phyloP scores from a whole-genome alignment of 2,113 vertebrate genomes.

The Hyaena hyaena region DNA sequence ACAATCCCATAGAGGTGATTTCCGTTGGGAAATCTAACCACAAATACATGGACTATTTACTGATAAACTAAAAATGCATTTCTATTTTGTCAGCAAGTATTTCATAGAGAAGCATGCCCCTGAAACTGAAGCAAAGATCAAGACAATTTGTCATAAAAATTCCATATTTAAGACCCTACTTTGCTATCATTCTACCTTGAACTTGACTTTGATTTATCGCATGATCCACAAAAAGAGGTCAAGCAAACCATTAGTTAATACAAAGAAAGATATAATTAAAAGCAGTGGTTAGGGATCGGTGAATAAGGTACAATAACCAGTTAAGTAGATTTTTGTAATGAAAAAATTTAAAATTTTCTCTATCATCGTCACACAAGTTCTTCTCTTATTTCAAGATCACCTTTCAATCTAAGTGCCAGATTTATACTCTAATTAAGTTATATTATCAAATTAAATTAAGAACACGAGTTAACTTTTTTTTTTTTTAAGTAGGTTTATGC shows the following conservation, averaged over 20 bases:
- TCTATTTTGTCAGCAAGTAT: not conserved
- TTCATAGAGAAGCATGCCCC: not conserved
- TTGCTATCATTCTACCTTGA: not conserved
- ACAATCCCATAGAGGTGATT: not conserved
- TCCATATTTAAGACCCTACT: not conserved
- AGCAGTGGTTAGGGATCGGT: not conserved
- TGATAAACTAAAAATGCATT: conserved; percentile 37
- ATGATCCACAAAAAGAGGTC: not conserved
- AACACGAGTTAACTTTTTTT: not conserved
- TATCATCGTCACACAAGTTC: not conserved
- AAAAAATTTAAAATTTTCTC: not conserved
- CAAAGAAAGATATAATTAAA: conserved; percentile 6
- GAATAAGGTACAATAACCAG: not conserved
- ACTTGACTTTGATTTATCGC: not conserved
- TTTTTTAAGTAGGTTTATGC: too few relatives aligned
- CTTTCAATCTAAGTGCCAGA: not conserved
- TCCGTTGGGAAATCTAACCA: not conserved
- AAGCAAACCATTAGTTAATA: not conserved
- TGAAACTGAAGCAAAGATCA: not conserved
- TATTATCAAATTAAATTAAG: not conserved
- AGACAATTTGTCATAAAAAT: not conserved
- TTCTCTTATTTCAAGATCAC: not conserved
- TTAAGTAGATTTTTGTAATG: not conserved
- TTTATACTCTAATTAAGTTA: not conserved
- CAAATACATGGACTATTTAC: not conserved